Evolutionary conservation across 1,140 invertebrate species (phyloP).

Genomic region (Ceratina japonica): DNA sequence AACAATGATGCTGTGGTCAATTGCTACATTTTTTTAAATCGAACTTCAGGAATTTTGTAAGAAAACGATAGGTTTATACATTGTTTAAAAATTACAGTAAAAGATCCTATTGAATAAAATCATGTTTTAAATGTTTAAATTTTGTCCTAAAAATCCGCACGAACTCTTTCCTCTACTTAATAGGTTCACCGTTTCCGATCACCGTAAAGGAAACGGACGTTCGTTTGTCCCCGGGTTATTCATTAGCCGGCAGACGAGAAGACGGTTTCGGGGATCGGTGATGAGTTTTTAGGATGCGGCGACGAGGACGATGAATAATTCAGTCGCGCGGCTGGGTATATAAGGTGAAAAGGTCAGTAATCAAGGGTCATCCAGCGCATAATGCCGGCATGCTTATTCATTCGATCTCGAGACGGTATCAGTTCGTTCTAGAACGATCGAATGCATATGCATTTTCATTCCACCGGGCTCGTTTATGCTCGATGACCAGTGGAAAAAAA

Average conservation of each 20-base stretch:
- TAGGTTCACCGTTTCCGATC: slow-evolving; percentile 19
- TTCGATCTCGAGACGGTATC: slow-evolving; percentile 43
- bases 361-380: slow-evolving; percentile 54
- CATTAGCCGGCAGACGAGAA: slow-evolving; percentile 27
- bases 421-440: slow-evolving; percentile 23
- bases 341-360: slow-evolving; percentile 53
- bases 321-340: slow-evolving; percentile 32
- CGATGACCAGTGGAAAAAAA: not conserved
- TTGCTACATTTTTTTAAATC: no score
- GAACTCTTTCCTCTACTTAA: no score
- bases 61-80: no score
- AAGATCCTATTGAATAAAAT: no score
- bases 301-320: slow-evolving; percentile 54
- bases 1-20: no score
- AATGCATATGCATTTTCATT: slow-evolving; percentile 52
- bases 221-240: not conserved
- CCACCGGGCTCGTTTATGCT: not conserved
- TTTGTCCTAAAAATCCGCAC: no score
- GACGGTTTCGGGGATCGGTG: not conserved
- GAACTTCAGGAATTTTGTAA: no score
- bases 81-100: no score
- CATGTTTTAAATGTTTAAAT: no score
- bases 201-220: slow-evolving; percentile 25
- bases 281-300: slow-evolving; percentile 49
- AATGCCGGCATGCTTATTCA: slow-evolving; percentile 42